Evolutionary conservation across 2,113 vertebrate species (phyloP).

Genomic region (Theristicus caerulescens): DNA sequence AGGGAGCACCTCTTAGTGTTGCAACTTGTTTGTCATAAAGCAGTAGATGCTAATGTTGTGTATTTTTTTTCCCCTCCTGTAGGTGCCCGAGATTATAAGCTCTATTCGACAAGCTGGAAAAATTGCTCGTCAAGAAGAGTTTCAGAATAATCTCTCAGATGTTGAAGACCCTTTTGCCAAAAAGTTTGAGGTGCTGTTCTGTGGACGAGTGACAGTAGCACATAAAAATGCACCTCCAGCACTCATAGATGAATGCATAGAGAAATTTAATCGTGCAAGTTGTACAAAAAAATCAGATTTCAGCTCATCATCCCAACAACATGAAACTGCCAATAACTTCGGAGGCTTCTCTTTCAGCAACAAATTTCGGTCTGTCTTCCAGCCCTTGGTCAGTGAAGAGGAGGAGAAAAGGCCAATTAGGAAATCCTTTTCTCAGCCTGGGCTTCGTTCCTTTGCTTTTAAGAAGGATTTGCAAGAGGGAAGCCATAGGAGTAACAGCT

Average conservation of each 20-base stretch:
- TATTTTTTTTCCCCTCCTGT: neutral
- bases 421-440: slow-evolving; percentile 76
- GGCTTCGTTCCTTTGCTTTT: slow-evolving; percentile 78
- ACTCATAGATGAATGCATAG: slow-evolving; percentile 96
- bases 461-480: slow-evolving; percentile 77
- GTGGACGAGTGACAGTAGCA: slow-evolving; percentile 90
- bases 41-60: neutral
- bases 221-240: slow-evolving; percentile 95
- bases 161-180: slow-evolving; percentile 85
- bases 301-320: neutral
- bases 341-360: slow-evolving; percentile 65
- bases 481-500: slow-evolving; percentile 64
- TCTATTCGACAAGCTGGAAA: slow-evolving; percentile 93
- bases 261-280: slow-evolving; percentile 87
- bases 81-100: slow-evolving; percentile 98
- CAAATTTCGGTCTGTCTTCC: slow-evolving; percentile 73
- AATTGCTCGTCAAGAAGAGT: slow-evolving; percentile 88
- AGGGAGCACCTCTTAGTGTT: neutral
- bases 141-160: slow-evolving; percentile 71
- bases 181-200: slow-evolving; percentile 97
- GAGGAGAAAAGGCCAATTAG: slow-evolving; percentile 69
- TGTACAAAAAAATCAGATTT: slow-evolving; percentile 29
- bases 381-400: slow-evolving; percentile 59
- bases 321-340: neutral
- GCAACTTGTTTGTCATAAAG: neutral